Base-by-base conservation (phyloP, 1,140 invertebrate genomes). In the Bombus confusus region DNA sequence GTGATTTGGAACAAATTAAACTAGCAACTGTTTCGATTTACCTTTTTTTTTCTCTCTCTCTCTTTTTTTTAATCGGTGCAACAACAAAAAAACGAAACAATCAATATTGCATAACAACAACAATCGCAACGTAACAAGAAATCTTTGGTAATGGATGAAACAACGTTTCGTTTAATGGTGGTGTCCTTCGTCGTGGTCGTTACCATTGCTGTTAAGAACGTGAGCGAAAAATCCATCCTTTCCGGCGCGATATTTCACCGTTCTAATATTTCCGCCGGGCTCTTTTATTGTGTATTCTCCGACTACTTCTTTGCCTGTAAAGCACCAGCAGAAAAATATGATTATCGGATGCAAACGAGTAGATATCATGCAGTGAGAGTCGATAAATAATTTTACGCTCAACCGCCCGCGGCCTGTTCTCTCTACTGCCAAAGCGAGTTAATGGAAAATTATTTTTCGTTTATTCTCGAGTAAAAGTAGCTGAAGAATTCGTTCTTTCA, bases 271-370 rank as follows among this genome's bases (percentile, higher is more conserved):
- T 43, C 94, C 94, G 31, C 92, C 93, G 18, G 94, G 93, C 80
- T 95, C 94, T 90, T 97, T 97, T 87, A 98, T 94, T 25, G 97
- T 97, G 94, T 98, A 98, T 92, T 97, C 97, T 89, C 97, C 97
- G 69, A 92, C 89, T 47, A 95, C 93, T 39, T 92, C 91, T 78
- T 94, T 89, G 34, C 93, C 94, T 94, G 91, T 57, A 88, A 87
- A 86, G 71, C 71, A 77, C 74, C 81, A 86, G 78, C 86, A 87
- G 78, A 85, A 86, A 87, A 89, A 47, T 72, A 47, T 37, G 28
- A 75, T 52, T 74, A 74, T n/a, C 41, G n/a, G 15, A 41, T 37
- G n/a, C 22, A 12, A 75, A 37, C 9, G 12, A 47, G 9, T 18
- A 18, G 28, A 28, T 9, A 15, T 28, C 25, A 39, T 39, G 4